Conservation (phyloP, 2,113 vertebrate genomes). For the Platanista minor region DNA sequence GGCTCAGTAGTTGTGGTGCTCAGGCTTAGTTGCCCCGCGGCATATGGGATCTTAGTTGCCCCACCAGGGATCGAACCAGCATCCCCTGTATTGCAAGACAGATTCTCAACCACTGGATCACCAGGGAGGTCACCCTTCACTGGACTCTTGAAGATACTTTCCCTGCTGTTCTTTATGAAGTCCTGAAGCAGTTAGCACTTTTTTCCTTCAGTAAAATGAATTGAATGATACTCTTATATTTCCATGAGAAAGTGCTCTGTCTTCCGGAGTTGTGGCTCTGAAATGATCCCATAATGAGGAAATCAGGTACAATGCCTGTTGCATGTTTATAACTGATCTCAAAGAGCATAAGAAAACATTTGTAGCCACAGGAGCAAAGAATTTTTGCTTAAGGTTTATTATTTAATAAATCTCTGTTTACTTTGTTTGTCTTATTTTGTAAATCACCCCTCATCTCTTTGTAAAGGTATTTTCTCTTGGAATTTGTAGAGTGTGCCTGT, state of each 20-base stretch:
- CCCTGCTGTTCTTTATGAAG: not conserved
- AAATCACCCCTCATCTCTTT: not conserved
- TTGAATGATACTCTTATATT: not conserved
- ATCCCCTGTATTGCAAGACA: too few species aligned
- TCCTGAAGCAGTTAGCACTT: not conserved
- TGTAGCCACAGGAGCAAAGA: not conserved
- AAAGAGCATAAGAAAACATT: not conserved
- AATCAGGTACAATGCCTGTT: not conserved
- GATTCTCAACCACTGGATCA: too few species aligned
- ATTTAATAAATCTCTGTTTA: not conserved
- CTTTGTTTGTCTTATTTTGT: conserved; percentile 23
- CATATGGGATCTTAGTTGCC: too few species aligned
- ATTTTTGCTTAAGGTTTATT: conserved; percentile 53
- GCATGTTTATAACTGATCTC: not conserved
- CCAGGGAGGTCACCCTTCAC: too few species aligned
- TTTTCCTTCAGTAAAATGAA: not conserved
- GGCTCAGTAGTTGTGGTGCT: too few species aligned
- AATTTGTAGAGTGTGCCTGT: not conserved
- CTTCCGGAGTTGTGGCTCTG: not conserved
- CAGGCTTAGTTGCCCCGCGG: too few species aligned
- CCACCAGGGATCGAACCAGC: too few species aligned
- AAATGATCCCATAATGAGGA: not conserved
- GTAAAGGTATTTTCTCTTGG: conserved; percentile 1
- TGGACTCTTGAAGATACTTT: not conserved
- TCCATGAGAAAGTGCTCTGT: conserved; percentile 10